A percentile compares a stretch with the other conserved stretches of the same genome.
Evolutionary conservation across 2,113 vertebrate genomes (phyloP).

Genomic region (Penelope pileata): DNA sequence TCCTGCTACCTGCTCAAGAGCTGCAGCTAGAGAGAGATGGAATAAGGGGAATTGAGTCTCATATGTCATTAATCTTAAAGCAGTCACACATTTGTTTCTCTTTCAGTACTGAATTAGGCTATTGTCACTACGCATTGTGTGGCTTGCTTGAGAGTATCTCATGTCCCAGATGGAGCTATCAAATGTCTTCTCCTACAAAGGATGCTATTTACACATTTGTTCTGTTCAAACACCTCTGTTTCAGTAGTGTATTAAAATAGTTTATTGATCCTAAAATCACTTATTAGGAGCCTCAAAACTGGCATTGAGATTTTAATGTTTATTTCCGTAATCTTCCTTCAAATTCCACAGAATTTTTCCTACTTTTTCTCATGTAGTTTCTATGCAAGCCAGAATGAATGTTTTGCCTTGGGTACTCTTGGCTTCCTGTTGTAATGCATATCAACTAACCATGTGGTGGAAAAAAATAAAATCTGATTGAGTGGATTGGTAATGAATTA

Average conservation of each 20-base stretch:
- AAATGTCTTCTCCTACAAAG: background rate
- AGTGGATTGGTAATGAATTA: background rate
- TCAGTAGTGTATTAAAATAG: background rate
- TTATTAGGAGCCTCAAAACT: background rate
- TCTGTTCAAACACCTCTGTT: background rate
- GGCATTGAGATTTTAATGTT: background rate
- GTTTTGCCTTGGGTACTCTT: background rate
- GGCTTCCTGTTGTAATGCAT: background rate
- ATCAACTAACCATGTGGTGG: background rate
- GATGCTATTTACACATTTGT: background rate
- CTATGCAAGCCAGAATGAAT: background rate
- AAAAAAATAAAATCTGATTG: background rate
- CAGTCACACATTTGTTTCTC: background rate
- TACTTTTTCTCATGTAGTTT: background rate
- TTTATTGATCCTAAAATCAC: conserved; percentile 20
- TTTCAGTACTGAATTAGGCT: background rate
- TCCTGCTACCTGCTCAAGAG: background rate
- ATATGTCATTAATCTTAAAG: background rate
- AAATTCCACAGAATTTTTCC: background rate
- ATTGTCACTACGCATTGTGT: background rate
- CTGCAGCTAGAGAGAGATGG: background rate
- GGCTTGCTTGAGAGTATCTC: background rate
- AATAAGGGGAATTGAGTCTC: background rate
- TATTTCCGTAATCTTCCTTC: background rate
- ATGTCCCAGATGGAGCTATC: background rate